Percentiles rank a stretch among this genome's conserved stretches.
phyloP scores from a whole-genome alignment of 1,140 invertebrate genomes.

The Drosophila lowei region DNA sequence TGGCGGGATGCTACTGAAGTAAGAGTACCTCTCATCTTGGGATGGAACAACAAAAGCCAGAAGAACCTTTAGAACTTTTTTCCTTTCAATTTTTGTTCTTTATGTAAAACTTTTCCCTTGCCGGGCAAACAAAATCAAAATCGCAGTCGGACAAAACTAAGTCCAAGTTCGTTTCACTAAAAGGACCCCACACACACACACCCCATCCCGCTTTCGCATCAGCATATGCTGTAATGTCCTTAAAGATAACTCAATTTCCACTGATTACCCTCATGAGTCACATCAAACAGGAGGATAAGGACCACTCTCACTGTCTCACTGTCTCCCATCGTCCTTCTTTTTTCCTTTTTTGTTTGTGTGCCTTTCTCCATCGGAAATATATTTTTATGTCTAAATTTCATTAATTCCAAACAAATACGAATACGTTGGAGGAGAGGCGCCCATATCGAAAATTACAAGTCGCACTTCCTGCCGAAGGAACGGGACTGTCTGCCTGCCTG shows the following conservation, averaged over 20 bases:
- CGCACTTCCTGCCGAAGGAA: conserved; percentile 45
- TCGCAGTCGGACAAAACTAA: conserved; percentile 28
- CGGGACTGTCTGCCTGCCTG: conserved; percentile 29
- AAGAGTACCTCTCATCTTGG: not conserved
- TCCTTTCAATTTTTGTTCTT: conserved; percentile 9
- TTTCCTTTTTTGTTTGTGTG: conserved; percentile 49
- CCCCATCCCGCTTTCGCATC: conserved; percentile 2
- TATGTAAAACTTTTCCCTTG: conserved; percentile 29
- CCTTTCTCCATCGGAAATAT: conserved; percentile 42
- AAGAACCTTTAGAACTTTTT: conserved; percentile 1
- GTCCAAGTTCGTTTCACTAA: conserved; percentile 38
- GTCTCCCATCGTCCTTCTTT: not conserved
- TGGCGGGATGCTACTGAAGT: conserved; percentile 30
- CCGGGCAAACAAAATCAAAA: conserved; percentile 30
- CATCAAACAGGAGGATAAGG: conserved; percentile 49
- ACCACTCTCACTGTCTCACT: conserved; percentile 1
- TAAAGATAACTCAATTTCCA: conserved; percentile 72
- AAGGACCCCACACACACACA: conserved; percentile 9
- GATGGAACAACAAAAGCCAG: no score
- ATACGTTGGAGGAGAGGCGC: conserved; percentile 41
- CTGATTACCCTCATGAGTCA: conserved; percentile 72
- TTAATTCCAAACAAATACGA: conserved; percentile 76
- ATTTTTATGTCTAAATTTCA: conserved; percentile 79
- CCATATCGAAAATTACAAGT: conserved; percentile 70
- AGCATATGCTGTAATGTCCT: conserved; percentile 63